phyloP scores from a whole-genome alignment of 2,888 invertebrate species.

The Saturnia japonica region DNA sequence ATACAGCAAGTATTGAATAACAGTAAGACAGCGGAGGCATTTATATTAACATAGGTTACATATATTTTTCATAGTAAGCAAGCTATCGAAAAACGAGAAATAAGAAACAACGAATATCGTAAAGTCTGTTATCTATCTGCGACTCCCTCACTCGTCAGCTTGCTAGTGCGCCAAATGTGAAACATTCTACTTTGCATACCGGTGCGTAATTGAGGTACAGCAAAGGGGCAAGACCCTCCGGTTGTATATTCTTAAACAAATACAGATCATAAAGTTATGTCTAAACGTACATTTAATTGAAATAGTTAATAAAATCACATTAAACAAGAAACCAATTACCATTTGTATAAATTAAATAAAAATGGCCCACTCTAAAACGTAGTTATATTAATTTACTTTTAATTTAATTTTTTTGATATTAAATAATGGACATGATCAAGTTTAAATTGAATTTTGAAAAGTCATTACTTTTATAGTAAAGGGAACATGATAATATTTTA shows the following conservation, averaged over 20 bases:
- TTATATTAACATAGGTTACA: neutral
- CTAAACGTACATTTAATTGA: neutral
- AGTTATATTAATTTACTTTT: neutral
- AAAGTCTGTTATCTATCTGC: conserved; percentile 15
- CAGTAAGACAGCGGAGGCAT: neutral
- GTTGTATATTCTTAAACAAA: neutral
- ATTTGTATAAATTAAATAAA: neutral
- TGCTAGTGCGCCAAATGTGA: conserved; percentile 8
- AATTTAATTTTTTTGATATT: neutral
- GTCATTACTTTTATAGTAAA: neutral
- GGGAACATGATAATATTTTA: neutral
- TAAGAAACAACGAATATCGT: neutral
- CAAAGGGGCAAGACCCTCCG: neutral
- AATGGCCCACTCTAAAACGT: neutral
- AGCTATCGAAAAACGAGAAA: conserved; percentile 10
- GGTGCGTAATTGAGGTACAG: neutral
- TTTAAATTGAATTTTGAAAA: neutral
- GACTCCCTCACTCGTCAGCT: conserved; percentile 14
- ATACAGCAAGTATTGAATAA: neutral
- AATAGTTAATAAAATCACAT: neutral
- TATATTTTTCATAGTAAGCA: neutral
- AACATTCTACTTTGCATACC: conserved; percentile 8
- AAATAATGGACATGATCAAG: neutral
- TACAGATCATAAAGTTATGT: neutral
- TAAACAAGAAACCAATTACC: neutral